Base-by-base conservation (phyloP, 1,140 invertebrate species). In the Aphelenchoides besseyi region DNA sequence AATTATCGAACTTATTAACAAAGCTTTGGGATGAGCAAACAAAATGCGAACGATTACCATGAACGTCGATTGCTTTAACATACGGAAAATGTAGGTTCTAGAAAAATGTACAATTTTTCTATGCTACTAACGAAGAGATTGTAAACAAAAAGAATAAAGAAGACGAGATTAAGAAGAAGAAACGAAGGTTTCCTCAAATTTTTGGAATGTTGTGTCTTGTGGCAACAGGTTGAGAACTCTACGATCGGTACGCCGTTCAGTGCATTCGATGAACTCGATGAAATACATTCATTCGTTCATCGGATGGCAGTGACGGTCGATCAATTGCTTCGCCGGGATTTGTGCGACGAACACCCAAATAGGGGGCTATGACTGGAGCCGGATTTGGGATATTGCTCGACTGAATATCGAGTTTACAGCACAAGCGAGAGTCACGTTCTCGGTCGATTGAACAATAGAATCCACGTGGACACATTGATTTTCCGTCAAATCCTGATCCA, bases 391-490 rank as follows among this genome's bases (percentile, higher is more conserved):
- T 70, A 57, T 70, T 53, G 61, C 66, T 67, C 48, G 80, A 68
- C 48, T 75, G 72, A 55, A 72, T 41, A 59, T 68, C 41, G 30
- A 83, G n/a, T 3, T 79, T 73, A 59, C 81, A 83, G 41, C 81
- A 83, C 16, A 83, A 67, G 36, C 81, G 79, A 71, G 52, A 48
- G 53, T 80, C 71, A 29, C 71, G 41, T 2, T 80, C 78, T 9
- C 29, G 53, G 52, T 83, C 78, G 63, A 83, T 83, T 9, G 83
- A 81, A 61, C 82, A 83, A 69, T 84, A 83, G 69, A 72, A 82
- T 33, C 82, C 81, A 16, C 36, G 33, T 8, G 80, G 78, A 55
- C 82, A 84, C 69, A 84, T 68, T 48, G 75, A 69, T 3, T 77
- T 70, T 29, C 82, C 82, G 70, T 83, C 82, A 36, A 79, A 73